Conservation (phyloP, 2,888 invertebrate genomes). For the Cataglyphis livida region DNA sequence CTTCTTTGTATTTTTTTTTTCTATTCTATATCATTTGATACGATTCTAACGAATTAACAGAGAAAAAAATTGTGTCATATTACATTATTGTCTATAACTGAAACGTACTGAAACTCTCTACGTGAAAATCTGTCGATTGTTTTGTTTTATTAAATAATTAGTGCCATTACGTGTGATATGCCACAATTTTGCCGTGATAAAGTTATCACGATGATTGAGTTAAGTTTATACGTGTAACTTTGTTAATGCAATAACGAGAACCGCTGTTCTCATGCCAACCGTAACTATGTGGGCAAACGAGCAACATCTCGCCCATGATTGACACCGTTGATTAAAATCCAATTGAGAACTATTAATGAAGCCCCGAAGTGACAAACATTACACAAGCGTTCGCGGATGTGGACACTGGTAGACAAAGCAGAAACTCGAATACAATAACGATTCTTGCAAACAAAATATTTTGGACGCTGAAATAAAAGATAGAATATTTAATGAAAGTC, state of each 20-base stretch:
- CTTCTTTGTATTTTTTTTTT: not conserved
- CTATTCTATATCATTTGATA: not conserved
- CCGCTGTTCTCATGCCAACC: constrained; percentile 27
- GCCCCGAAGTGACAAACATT: constrained; percentile 32
- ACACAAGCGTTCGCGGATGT: not conserved
- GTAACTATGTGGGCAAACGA: constrained; percentile 41
- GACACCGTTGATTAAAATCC: constrained; percentile 43
- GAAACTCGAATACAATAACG: not conserved
- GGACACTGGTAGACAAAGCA: not conserved
- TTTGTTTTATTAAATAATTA: constrained; percentile 32
- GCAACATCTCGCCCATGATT: constrained; percentile 35
- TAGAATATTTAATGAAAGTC: not conserved
- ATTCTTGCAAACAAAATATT: not conserved
- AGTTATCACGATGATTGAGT: constrained; percentile 48
- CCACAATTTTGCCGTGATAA: constrained; percentile 26
- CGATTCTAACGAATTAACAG: not conserved
- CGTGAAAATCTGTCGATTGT: not conserved
- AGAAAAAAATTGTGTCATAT: not conserved
- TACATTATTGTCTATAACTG: not conserved
- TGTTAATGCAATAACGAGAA: constrained; percentile 45
- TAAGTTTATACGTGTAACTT: constrained; percentile 48
- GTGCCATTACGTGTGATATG: constrained; percentile 9
- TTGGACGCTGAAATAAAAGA: not conserved
- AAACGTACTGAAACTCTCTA: not conserved
- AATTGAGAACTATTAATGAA: constrained; percentile 49